Evolutionary conservation across 2,797 vertebrate genomes (phyloP).

Genomic region (Discoglossus pictus): DNA sequence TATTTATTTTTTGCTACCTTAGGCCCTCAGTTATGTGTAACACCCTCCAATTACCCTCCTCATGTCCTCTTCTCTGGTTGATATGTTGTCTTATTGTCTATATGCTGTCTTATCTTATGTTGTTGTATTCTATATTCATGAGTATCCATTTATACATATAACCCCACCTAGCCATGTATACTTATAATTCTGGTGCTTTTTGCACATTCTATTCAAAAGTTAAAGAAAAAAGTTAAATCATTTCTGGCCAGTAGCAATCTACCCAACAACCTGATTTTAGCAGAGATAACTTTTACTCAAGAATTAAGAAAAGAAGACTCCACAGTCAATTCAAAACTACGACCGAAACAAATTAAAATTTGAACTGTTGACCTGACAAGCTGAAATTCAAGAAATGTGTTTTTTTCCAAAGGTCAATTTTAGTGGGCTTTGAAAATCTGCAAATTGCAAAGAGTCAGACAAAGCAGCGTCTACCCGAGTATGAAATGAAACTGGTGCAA

Average conservation of each 20-base stretch:
- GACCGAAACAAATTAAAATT: conserved; percentile 45
- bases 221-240: not conserved
- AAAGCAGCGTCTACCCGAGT: conserved; percentile 30
- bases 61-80: too few relatives aligned
- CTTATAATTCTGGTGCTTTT: too few relatives aligned
- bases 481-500: conserved; percentile 37
- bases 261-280: conserved; percentile 18
- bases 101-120: too few relatives aligned
- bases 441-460: conserved; percentile 26
- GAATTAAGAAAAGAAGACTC: conserved; percentile 35
- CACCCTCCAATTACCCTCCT: too few relatives aligned
- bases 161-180: too few relatives aligned
- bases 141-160: too few relatives aligned
- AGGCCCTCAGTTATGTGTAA: too few relatives aligned
- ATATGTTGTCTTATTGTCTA: too few relatives aligned
- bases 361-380: conserved; percentile 31
- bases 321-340: conserved; percentile 25
- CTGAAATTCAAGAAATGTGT: conserved; percentile 19
- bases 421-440: conserved; percentile 23
- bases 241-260: conserved; percentile 8
- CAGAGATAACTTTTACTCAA: conserved; percentile 38
- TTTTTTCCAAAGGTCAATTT: conserved; percentile 28
- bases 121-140: too few relatives aligned
- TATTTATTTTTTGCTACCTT: too few relatives aligned
- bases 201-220: too few relatives aligned